Evolutionary conservation across 1,140 invertebrate species (phyloP).

Genomic region (Panulirus ornatus): DNA sequence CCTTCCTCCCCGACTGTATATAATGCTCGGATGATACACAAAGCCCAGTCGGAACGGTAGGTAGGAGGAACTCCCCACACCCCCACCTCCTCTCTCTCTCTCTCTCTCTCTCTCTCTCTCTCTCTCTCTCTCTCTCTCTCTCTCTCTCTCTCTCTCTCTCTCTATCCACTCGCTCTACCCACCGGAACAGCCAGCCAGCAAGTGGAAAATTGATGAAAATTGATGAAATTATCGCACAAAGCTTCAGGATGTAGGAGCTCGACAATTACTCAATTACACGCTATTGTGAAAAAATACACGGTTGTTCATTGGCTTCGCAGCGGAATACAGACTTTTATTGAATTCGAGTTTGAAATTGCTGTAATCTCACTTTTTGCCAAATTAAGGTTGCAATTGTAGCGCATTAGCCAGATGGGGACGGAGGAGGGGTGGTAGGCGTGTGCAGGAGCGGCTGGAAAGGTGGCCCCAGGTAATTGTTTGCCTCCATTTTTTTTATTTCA

Average conservation of each 20-base stretch:
- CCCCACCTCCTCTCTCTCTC: not conserved
- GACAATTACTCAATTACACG: constrained; percentile 64
- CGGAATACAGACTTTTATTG: constrained; percentile 21
- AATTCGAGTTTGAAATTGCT: constrained; percentile 40
- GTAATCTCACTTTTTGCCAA: constrained; percentile 38
- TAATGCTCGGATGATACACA: too few species aligned
- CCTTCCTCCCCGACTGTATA: too few species aligned
- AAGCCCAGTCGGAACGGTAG: too few species aligned
- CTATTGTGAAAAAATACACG: constrained; percentile 47
- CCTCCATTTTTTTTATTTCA: not conserved
- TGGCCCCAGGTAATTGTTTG: not conserved
- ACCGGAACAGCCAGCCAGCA: constrained; percentile 37
- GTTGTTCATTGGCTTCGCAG: not conserved
- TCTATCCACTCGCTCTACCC: not conserved
- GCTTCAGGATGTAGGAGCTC: constrained; percentile 38
- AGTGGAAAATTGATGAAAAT: constrained; percentile 66
- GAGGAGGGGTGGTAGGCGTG: not conserved
- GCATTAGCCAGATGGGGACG: constrained; percentile 23
- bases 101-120: constrained; percentile 4
- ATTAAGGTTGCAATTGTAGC: constrained; percentile 40
- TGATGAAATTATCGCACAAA: constrained; percentile 59
- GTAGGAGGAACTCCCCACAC: not conserved
- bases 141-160: not conserved
- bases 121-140: constrained; percentile 9
- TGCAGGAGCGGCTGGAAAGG: not conserved